Percentiles rank a stretch among this genome's conserved stretches.
Conservation (phyloP, 2,797 vertebrate genomes). For the Onychomys torridus region DNA sequence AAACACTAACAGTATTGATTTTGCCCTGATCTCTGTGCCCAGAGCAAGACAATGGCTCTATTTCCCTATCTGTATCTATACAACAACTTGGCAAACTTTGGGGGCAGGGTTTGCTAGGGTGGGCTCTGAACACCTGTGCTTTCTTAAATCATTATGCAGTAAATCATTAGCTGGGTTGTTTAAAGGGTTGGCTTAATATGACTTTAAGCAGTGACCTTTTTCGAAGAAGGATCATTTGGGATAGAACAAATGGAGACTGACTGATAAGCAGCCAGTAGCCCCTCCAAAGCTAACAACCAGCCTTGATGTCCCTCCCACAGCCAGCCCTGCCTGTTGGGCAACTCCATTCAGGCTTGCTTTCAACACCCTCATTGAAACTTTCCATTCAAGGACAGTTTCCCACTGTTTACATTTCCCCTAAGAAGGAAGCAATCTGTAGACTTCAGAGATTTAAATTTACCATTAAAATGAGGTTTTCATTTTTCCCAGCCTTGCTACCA, state of each 20-base stretch:
- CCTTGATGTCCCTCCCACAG: not conserved
- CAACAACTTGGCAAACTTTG: not conserved
- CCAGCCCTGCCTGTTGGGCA: not conserved
- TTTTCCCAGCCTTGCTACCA: slow-evolving; percentile 70
- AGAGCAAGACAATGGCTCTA: not conserved
- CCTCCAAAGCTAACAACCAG: not conserved
- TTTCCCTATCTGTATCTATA: not conserved
- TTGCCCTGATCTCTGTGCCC: not conserved
- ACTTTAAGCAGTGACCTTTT: not conserved
- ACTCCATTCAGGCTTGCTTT: not conserved
- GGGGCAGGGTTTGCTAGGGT: not conserved
- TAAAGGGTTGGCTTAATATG: not conserved
- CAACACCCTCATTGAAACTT: slow-evolving; percentile 44
- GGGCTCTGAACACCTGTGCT: not conserved
- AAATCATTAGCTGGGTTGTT: not conserved
- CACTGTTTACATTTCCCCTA: slow-evolving; percentile 59
- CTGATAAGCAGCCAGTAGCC: not conserved
- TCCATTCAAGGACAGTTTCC: slow-evolving; percentile 25
- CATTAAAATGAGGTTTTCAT: slow-evolving; percentile 63
- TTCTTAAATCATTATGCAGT: not conserved
- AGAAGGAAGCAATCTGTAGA: slow-evolving; percentile 42
- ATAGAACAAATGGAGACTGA: not conserved
- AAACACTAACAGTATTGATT: slow-evolving; percentile 5
- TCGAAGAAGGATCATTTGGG: not conserved
- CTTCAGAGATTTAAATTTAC: slow-evolving; percentile 67